Evolutionary conservation across 2,888 invertebrate species (phyloP).

Genomic region (Agrotis clavis): DNA sequence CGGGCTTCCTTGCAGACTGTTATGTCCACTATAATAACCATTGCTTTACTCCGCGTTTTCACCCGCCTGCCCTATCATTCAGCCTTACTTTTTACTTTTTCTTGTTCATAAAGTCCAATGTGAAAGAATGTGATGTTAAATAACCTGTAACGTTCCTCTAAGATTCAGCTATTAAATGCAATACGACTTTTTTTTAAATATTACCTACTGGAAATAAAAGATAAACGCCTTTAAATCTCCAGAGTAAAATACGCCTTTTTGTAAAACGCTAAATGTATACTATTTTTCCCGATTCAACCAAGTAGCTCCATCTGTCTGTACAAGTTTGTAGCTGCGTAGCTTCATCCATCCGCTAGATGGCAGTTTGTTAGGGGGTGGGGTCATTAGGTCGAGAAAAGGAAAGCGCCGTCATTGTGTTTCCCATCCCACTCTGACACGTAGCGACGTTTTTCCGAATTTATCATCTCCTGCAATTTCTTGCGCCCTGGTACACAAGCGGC

Average conservation of each 20-base stretch:
- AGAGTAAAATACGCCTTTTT: neutral
- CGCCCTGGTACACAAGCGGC: slow-evolving; percentile 9
- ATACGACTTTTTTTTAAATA: too few relatives aligned
- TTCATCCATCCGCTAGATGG: neutral
- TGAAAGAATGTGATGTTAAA: too few relatives aligned
- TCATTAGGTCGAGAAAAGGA: slow-evolving; percentile 8
- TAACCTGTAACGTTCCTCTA: too few relatives aligned
- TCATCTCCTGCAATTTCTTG: neutral
- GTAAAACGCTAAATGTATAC: neutral
- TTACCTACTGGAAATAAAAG: too few relatives aligned
- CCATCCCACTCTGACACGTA: neutral
- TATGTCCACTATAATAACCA: too few relatives aligned
- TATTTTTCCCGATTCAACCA: neutral
- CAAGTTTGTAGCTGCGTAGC: neutral
- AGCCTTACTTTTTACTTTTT: too few relatives aligned
- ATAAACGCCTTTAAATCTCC: too few relatives aligned
- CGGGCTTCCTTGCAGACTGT: too few relatives aligned
- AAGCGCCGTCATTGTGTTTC: neutral
- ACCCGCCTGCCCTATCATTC: too few relatives aligned
- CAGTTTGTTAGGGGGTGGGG: neutral
- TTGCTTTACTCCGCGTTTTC: too few relatives aligned
- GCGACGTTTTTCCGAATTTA: neutral
- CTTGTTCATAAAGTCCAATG: too few relatives aligned
- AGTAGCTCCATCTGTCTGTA: slow-evolving; percentile 10
- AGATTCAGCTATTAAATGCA: too few relatives aligned